Evolutionary conservation across 2,113 vertebrate species (phyloP), one percentile per base, ranked within the genome.

Genomic region (Laterallus jamaicensis): DNA sequence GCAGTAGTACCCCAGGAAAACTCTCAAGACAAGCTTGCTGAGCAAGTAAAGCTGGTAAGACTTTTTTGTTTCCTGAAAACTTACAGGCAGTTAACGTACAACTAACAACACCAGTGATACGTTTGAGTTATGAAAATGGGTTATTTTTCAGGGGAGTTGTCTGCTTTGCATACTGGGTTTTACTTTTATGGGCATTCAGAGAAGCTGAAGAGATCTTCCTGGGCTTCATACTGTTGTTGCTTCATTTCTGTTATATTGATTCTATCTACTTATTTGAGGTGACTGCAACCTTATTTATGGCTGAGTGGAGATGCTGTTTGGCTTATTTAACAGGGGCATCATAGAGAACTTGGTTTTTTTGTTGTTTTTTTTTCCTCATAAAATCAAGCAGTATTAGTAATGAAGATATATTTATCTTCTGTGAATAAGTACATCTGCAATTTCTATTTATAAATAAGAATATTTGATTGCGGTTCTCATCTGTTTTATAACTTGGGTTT

Each of bases 31-130:
- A 99, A 99, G 84, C 98, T 99, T 95, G 98, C 98, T 11, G 99
- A 99, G 82, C 99, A 99, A 95, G 98, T 99, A 73, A 99, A 99
- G 90, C 97, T 99, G 98, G 99, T 99, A 88, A 98, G 98, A 28
- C 15, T 62, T 39, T 68, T 16, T 67, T 39, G 64, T 50, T 15
- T 32, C 28, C 14, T 9, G 2, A 0, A 63, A 79, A 54, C n/a
- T 20, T 68, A 28, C 0, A 21, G 22, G 26, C n/a, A 21, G 10
- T 50, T 70, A 32, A 35, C 11, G 37, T 12, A 35, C 3, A 59
- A 31, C 19, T 52, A 42, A 29, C 35, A 76, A 55, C 31, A 11
- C 2, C 5, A 39, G 25, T 1, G 0, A 14, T 49, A 8, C 29
- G 35, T 50, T 16, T 66, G 47, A 54, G 19, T 49, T 69, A 21